Conservation (phyloP, 2,888 invertebrate genomes). For the Scaptomyza flava region DNA sequence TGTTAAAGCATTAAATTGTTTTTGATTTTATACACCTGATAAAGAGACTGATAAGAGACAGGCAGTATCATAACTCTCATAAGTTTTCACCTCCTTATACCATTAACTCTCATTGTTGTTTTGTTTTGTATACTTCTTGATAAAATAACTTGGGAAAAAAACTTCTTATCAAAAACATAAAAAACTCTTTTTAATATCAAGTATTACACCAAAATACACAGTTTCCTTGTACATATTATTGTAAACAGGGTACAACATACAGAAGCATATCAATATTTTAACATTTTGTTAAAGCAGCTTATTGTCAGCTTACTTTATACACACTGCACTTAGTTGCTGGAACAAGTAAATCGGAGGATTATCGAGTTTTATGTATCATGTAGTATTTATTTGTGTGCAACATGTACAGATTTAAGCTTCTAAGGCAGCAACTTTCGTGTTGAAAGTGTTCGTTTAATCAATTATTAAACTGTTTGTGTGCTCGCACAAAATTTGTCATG, state of each 20-base stretch:
- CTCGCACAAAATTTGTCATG: conserved; percentile 46
- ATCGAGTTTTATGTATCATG: not conserved
- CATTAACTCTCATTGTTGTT: no score
- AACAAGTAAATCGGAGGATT: conserved; percentile 1
- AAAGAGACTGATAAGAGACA: no score
- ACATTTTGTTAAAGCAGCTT: conserved; percentile 1
- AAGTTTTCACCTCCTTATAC: no score
- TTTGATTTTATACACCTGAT: not conserved
- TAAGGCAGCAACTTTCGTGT: conserved; percentile 25
- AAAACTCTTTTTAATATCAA: not conserved
- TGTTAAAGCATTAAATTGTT: not conserved
- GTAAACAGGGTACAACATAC: not conserved
- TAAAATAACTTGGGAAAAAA: no score
- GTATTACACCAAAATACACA: no score
- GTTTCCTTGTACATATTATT: accelerated
- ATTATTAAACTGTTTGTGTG: conserved; percentile 60
- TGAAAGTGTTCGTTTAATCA: conserved; percentile 43
- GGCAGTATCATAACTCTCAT: no score
- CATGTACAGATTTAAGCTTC: conserved; percentile 9
- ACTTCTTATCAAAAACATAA: no score
- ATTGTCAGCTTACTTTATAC: conserved; percentile 22
- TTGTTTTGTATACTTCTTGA: no score
- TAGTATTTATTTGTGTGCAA: not conserved
- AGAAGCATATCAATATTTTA: conserved; percentile 9
- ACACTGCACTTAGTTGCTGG: not conserved